Base-by-base conservation (phyloP, 2,888 invertebrate species). In the Macrophya annulata region DNA sequence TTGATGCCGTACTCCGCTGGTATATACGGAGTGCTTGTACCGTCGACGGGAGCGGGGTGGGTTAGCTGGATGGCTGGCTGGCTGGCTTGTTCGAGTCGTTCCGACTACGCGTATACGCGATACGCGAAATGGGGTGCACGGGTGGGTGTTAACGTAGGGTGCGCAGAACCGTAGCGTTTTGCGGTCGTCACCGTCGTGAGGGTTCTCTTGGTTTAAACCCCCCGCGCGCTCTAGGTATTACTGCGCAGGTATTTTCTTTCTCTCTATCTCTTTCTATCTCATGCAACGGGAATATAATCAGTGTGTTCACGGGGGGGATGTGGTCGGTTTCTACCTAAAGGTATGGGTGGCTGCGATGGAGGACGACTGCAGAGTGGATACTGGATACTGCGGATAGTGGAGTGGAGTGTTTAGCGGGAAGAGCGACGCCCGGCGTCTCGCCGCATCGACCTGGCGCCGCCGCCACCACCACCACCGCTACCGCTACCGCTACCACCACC, bases 401-500 rank as follows among this genome's bases (percentile, higher is more conserved):
- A 87, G 89, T 87, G 90, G 87, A 89, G 88, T 88, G 89, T 89
- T 89, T 89, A 89, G 89, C 89, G 90, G 90, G 89, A 91, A 92
- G 91, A 91, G 92, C 92, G 93, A 92, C 91, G 92, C 92, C 91
- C 93, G 91, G 90, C 91, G 93, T 93, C 93, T 93, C 93, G 93
- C 93, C 93, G 90, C 92, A 93, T 93, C 93, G 93, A 93, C 93
- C 93, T 55, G 90, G 88, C 89, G 87, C 88, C 88, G 90, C 88
- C 89, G 86, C 86, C 86, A 84, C 77, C 68, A 74, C 86, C 77
- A 85, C 77, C 76, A 77, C 77, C 86, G 86, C 86, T 8, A 10
- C 37, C 87, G 87, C 86, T 85, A 84, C 86, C 71, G 84, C 43
- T 48, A 71, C 72, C 45, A 31, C 85, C 37, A 17, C 68, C 68